These are phyloP conservation scores for Thereva unica DNA, from an alignment of 2,888 invertebrate genomes.

Conservation along the genomic window DNA sequence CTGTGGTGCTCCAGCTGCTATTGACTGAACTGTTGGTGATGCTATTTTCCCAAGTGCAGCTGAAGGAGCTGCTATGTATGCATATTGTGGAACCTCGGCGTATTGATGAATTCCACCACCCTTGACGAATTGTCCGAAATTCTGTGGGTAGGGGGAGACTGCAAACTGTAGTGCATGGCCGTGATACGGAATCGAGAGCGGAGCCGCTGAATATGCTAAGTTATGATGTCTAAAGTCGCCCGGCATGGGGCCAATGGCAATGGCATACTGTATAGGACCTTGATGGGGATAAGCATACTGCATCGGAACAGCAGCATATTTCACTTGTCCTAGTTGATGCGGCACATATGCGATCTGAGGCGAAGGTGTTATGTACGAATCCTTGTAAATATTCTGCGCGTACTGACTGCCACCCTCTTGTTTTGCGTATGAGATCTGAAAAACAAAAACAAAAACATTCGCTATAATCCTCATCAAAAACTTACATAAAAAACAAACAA, in stretches of 20 bases:
- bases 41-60: slow-evolving; percentile 2
- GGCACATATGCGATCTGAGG: slow-evolving; percentile 16
- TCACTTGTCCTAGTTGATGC: background rate
- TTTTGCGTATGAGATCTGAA: slow-evolving; percentile 13
- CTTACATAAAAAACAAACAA: background rate
- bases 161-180: slow-evolving; percentile 21
- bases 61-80: slow-evolving; percentile 14
- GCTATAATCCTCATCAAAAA: background rate
- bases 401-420: slow-evolving; percentile 20
- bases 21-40: background rate
- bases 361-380: background rate
- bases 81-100: background rate
- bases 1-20: background rate
- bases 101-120: slow-evolving; percentile 9
- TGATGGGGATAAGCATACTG: slow-evolving; percentile 4
- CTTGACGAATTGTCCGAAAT: background rate
- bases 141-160: background rate
- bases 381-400: background rate
- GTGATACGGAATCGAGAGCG: slow-evolving; percentile 7
- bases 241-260: slow-evolving; percentile 2
- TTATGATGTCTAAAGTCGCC: background rate
- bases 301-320: background rate
- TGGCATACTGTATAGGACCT: slow-evolving; percentile 12
- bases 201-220: background rate
- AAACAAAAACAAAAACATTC: background rate